Percentiles rank a stretch among this genome's conserved stretches.
These are phyloP conservation scores for Sthenelais limicola DNA, from an alignment of 2,888 invertebrate genomes.

Conservation along the genomic window DNA sequence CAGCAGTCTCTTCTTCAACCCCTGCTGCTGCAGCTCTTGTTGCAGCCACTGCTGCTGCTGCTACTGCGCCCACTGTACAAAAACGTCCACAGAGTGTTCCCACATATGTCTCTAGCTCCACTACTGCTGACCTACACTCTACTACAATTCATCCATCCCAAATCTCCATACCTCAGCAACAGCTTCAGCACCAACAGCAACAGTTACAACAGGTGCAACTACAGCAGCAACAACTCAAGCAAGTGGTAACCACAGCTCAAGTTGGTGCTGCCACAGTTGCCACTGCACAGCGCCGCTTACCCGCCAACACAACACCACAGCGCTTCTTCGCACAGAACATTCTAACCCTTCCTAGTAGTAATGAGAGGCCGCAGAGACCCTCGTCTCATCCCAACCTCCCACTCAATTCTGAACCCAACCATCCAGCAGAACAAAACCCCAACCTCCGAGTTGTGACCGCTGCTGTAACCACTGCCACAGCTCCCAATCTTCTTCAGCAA, in stretches of 20 bases:
- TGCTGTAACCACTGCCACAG: not conserved
- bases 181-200: too few relatives aligned
- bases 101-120: not conserved
- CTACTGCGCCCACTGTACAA: slow-evolving; percentile 18
- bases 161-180: too few relatives aligned
- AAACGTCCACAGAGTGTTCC: slow-evolving; percentile 4
- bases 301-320: slow-evolving; percentile 27
- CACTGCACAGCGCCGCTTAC: slow-evolving; percentile 9
- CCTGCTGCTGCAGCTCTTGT: not conserved
- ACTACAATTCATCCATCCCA: not conserved
- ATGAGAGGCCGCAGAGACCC: slow-evolving; percentile 5
- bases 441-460: too few relatives aligned
- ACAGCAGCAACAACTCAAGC: too few relatives aligned
- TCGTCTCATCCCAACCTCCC: slow-evolving; percentile 29
- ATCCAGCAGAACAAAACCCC: too few relatives aligned
- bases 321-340: slow-evolving; percentile 13
- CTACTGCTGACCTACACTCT: not conserved
- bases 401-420: too few relatives aligned
- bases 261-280: too few relatives aligned
- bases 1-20: not conserved
- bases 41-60: not conserved
- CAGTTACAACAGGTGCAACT: too few relatives aligned
- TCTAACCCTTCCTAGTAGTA: slow-evolving; percentile 5
- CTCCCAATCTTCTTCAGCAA: slow-evolving; percentile 20
- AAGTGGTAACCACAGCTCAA: too few relatives aligned